Conservation (phyloP, 64 coral and sea anemone genomes). For the Orbicella faveolata region DNA sequence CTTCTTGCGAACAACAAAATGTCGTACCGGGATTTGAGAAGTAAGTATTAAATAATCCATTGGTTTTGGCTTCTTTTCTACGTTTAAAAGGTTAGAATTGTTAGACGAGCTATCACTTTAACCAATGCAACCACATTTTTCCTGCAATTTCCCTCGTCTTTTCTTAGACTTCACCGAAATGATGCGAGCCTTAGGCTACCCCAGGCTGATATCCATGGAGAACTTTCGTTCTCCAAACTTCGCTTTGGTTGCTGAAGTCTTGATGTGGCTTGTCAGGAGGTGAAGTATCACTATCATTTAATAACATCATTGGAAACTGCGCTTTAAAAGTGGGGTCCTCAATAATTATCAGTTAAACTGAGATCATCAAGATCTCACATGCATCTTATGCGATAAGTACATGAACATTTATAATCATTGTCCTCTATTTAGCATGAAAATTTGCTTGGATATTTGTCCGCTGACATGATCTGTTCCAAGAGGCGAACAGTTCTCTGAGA, state of each 20-base stretch:
- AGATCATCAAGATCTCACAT: no score
- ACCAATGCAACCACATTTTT: background rate
- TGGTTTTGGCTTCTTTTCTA: background rate
- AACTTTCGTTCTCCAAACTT: slow-evolving; percentile 99
- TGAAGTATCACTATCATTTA: slow-evolving; percentile 4
- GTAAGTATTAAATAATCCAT: slow-evolving; percentile 46
- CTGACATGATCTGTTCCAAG: no score
- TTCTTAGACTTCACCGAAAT: slow-evolving; percentile 97
- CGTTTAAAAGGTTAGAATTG: background rate
- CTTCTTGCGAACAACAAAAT: slow-evolving; percentile 39
- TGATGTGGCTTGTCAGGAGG: slow-evolving; percentile 97
- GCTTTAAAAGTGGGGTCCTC: background rate
- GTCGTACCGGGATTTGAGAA: slow-evolving; percentile 98
- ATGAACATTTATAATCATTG: no score
- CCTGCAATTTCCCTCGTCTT: background rate
- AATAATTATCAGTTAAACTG: background rate
- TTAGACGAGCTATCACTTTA: background rate
- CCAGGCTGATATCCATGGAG: slow-evolving; percentile 99
- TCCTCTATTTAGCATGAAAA: no score
- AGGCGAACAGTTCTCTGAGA: no score
- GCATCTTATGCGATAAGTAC: no score
- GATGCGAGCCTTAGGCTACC: slow-evolving; percentile 96
- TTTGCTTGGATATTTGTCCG: no score
- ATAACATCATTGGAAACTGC: background rate
- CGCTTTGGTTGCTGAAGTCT: slow-evolving; percentile 93